phyloP scores from a whole-genome alignment of 2,888 invertebrate genomes.

The Habroteleia sp. region DNA sequence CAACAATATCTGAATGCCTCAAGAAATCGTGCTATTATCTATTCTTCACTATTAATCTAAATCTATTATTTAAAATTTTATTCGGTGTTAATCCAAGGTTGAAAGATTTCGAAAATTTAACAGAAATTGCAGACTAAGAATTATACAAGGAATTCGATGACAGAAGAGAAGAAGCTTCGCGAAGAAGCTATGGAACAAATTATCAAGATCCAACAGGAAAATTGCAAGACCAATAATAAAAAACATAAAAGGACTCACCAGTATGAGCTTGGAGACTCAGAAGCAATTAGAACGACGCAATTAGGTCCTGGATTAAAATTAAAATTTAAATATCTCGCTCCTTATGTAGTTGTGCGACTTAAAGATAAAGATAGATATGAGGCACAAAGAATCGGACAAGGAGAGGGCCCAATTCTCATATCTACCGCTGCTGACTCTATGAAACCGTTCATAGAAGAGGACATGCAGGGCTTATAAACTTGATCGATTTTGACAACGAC shows the following conservation, averaged over 20 bases:
- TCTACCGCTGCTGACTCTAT: constrained; percentile 2
- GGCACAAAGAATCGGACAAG: constrained; percentile 1
- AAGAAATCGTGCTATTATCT: constrained; percentile 66
- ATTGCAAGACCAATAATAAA: background rate
- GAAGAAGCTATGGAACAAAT: too few relatives aligned
- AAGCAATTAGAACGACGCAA: background rate
- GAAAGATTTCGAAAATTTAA: background rate
- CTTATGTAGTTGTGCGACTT: background rate
- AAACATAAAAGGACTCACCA: background rate
- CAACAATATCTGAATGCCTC: constrained; percentile 71
- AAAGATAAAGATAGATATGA: constrained; percentile 4
- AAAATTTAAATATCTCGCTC: background rate
- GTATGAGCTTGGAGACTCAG: background rate
- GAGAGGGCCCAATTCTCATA: constrained; percentile 4
- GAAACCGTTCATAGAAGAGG: constrained; percentile 2
- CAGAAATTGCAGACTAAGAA: too few relatives aligned
- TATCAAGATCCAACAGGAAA: background rate
- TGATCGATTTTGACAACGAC: too few relatives aligned
- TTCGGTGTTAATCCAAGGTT: constrained; percentile 41
- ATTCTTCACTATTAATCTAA: too few relatives aligned
- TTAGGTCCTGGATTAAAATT: background rate
- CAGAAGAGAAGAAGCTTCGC: too few relatives aligned
- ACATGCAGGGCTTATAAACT: too few relatives aligned
- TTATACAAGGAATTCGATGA: background rate
- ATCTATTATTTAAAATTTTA: constrained; percentile 51